Percentiles rank a stretch among this genome's conserved stretches.
These are phyloP conservation scores for Tipula confusa DNA, from an alignment of 2,888 invertebrate species.

Conservation along the genomic window DNA sequence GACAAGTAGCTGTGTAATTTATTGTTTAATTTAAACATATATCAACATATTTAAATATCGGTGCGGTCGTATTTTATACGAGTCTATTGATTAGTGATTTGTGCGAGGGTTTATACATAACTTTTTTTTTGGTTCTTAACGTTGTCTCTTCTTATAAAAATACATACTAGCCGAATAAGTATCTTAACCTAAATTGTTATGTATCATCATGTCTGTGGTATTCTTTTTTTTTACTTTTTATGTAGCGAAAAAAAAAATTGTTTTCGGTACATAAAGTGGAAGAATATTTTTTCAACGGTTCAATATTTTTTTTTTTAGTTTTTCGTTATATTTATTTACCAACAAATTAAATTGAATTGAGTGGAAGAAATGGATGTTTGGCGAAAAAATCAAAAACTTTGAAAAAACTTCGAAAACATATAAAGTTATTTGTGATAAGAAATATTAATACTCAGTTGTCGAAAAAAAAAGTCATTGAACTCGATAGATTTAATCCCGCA, in stretches of 20 bases:
- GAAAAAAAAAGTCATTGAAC: not conserved
- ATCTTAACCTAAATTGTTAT: not conserved
- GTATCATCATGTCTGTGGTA: slow-evolving; percentile 3
- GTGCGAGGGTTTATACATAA: not conserved
- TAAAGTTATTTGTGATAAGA: not conserved
- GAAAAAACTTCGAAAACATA: not conserved
- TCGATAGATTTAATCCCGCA: too few species aligned
- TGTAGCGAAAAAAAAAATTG: not conserved
- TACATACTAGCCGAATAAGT: not conserved
- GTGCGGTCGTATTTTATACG: not conserved
- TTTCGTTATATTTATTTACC: not conserved
- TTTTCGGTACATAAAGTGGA: not conserved
- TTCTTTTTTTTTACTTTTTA: not conserved
- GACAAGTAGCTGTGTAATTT: slow-evolving; percentile 12
- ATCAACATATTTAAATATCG: not conserved
- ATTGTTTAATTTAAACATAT: not conserved
- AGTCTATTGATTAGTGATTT: not conserved
- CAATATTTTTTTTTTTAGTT: not conserved
- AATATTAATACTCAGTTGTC: not conserved
- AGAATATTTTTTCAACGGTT: not conserved
- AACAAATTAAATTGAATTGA: not conserved
- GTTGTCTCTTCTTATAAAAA: not conserved
- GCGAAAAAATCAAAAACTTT: not conserved
- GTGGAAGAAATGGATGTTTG: not conserved
- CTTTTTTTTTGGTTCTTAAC: not conserved